Evolutionary conservation across 2,797 vertebrate genomes (phyloP), one percentile per base, ranked within the genome.

Genomic region (Tiaroga cobitis): DNA sequence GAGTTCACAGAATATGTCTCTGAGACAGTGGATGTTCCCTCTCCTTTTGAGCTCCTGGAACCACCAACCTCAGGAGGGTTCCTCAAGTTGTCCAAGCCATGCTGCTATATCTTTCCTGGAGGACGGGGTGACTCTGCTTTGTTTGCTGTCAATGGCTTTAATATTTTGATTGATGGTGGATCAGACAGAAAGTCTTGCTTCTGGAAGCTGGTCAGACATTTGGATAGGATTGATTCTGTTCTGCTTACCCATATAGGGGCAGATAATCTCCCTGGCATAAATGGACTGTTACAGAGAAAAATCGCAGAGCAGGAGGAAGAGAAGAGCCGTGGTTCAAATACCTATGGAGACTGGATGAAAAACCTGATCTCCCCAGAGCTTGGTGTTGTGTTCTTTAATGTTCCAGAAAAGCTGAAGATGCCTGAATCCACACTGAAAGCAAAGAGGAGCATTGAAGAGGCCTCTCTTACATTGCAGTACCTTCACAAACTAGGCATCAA

Each of bases 61-160:
- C 97, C 98, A 3, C 98, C 98, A 3, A 98, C 96, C 34, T 99
- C 98, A 1, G 98, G 98, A 84, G 98, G 98, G n/a, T 99, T 99
- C 88, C 93, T 99, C 87, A 99, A 99, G 90, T 95, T 99, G 87
- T 99, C 98, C 86, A 99, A 99, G 87, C 98, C 98, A 82, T 99
- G 98, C 93, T 99, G 98, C 93, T 99, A 99, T 91, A 98, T 99
- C 89, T 99, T 99, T 89, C 98, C 98, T 0, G 98, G 98, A 41
- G 98, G 98, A 83, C 95, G 98, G 29, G 98, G 98, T 6, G 98
- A 99, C 92, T 99, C 98, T 0, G 98, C 98, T 59, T 95, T 99
- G 84, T 99, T 99, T 80, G 98, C 98, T 6, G 97, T 99, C 77
- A 99, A 99, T 10, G 98, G 98, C 43, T 99, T 99, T 93, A 99